Conservation (phyloP, 2,888 invertebrate species). For the Anodontia alba region DNA sequence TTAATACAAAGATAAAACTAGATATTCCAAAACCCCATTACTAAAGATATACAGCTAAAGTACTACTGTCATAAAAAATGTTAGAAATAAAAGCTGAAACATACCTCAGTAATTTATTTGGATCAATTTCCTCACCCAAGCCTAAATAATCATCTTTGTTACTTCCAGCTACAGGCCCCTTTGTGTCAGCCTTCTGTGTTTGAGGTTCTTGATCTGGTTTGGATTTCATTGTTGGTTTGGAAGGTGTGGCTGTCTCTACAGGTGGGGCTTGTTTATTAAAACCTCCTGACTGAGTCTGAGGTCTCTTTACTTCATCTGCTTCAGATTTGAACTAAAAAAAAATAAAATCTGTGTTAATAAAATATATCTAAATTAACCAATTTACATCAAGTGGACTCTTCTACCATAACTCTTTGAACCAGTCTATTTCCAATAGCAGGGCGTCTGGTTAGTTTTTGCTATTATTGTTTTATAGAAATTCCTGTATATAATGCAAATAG, state of each 20-base stretch:
- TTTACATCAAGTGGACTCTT: no score
- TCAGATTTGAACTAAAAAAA: not conserved
- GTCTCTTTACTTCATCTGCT: conserved; percentile 8
- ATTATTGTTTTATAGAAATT: no score
- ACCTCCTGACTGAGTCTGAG: not conserved
- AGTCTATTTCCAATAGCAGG: no score
- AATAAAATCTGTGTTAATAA: not conserved
- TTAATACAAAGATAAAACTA: no score
- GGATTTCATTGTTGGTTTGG: not conserved
- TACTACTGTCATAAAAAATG: no score
- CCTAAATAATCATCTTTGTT: conserved; percentile 71
- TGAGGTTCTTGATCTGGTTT: not conserved
- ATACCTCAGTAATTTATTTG: conserved; percentile 66
- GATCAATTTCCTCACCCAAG: conserved; percentile 71
- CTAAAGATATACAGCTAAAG: no score
- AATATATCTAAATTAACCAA: no score
- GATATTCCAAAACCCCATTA: no score
- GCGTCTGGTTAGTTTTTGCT: no score
- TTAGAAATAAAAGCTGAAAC: no score
- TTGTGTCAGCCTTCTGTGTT: conserved; percentile 14
- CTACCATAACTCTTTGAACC: no score
- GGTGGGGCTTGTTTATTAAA: not conserved
- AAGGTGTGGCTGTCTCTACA: not conserved
- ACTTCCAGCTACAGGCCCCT: not conserved
- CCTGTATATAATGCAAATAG: no score